Evolutionary conservation across 2,888 invertebrate genomes (phyloP), one percentile per base, ranked within the genome.

Genomic region (Iphiclides podalirius): DNA sequence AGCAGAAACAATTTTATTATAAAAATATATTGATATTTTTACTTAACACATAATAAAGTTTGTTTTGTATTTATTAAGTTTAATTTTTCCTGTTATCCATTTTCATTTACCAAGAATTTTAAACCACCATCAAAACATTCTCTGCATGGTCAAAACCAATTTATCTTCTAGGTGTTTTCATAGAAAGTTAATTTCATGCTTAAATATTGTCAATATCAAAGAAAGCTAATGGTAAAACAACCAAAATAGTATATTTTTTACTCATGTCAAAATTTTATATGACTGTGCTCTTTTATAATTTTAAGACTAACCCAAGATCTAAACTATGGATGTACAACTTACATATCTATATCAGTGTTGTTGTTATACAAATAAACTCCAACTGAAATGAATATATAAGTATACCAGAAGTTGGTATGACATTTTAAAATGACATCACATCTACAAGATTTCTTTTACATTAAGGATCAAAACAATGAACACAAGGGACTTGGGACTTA

Each of bases 401-500:
- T 7, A 42, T 34, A 33, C 20, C 34, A 11, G n/a, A 11, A 28
- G n/a, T 4, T 14, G 28, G 31, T 31, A 31, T 14, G 40, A 14
- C 23, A 14, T 39, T 39, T n/a, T 40, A 16, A 17, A 7, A n/a
- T 36, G 39, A 26, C 11, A 17, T 34, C 20, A 42, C 2, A 14
- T 35, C 8, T 14, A 14, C 13, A 14, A 13, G 4, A 8, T n/a
- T n/a, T n/a, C n/a, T n/a, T 17, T 36, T 36, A 36, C 36, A 41
- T 28, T 39, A 11, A 39, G 23, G 3, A 42, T 37, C 11, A 33
- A 48, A 37, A 33, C 16, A 37, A n/a, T 36, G 17, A 41, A 41
- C 41, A 41, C 37, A 47, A 40, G 6, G n/a, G n/a, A n/a, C n/a
- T n/a, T n/a, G n/a, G n/a, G 4, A 28, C 31, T 36, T 47, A 42